Base-by-base conservation (phyloP, 2,888 invertebrate species). In the Drosophila hawaiiensis region DNA sequence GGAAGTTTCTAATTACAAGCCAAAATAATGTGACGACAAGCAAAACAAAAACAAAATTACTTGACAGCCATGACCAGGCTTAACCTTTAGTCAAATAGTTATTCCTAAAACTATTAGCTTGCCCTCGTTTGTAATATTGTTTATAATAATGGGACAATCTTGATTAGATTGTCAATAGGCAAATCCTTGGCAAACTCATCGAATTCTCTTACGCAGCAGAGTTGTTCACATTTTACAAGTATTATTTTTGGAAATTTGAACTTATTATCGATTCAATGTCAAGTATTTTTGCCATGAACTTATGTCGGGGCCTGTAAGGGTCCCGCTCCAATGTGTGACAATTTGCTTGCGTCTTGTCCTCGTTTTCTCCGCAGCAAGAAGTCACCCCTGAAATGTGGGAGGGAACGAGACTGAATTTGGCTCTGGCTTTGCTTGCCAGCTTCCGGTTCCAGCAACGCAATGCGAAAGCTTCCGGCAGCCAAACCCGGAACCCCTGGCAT, bases 261-360 rank as follows among this genome's bases (percentile, higher is more conserved):
- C 83, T 85, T 78, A 73, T 77, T 87, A 89, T 89, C 84, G 90
- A 90, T 89, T 86, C 80, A 84, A 84, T 86, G 84, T 89, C 89
- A 89, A 86, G 78, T 86, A 69, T 73, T 25, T 16, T 82, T 80
- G 75, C 75, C 75, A 76, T 82, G 70, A 80, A 88, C 89, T 78
- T 77, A 53, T 66, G 66, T 16, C 9, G 47, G 16, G 25, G 7
- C 54, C 43, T 25, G 29, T 14, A 39, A 37, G 19, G 16, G 22
- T 31, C 25, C 47, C 41, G 9, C 39, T 55, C 35, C 54, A n/a
- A n/a, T 16, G 47, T 28, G 50, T 10, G 19, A 16, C 41, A 43
- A 28, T 31, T 59, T 22, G 25, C 14, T 49, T 55, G 14, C 31
- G 43, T 37, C 69, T 66, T 39, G 31, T 31, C 29, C 61, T 37